A percentile compares a stretch with the other conserved stretches of the same genome.
These are phyloP conservation scores for Leptinotarsa lineolata DNA, from an alignment of 1,140 invertebrate genomes.

Conservation along the genomic window DNA sequence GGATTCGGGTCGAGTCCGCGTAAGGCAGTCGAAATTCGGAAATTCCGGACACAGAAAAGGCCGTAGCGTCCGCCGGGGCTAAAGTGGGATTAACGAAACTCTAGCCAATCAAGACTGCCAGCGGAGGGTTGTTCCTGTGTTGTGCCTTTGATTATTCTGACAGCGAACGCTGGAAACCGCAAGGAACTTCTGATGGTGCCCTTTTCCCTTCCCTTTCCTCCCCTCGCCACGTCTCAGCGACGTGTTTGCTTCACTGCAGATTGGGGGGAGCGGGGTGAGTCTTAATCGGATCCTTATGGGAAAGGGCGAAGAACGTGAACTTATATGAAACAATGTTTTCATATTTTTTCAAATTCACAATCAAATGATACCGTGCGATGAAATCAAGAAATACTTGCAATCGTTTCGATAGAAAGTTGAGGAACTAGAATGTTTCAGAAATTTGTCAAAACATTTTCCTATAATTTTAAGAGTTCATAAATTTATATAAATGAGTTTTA, in stretches of 20 bases:
- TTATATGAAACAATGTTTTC: no score
- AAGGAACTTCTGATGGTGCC: constrained; percentile 22
- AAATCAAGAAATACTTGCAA: no score
- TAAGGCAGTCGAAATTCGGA: constrained; percentile 36
- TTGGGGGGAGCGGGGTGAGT: neutral
- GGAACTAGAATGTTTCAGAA: no score
- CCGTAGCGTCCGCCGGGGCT: constrained; percentile 50
- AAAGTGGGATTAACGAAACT: constrained; percentile 54
- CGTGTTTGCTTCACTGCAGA: neutral
- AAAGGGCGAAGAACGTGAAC: neutral
- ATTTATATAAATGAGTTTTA: no score
- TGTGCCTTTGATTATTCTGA: constrained; percentile 32
- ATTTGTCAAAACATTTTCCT: no score
- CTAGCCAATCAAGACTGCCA: constrained; percentile 53
- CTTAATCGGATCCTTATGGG: neutral
- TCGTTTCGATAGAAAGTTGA: no score
- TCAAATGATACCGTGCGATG: no score
- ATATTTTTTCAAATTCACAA: no score
- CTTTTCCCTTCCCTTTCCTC: neutral
- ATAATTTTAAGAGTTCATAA: no score
- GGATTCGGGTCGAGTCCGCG: constrained; percentile 45
- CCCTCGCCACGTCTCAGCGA: neutral
- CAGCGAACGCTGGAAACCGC: constrained; percentile 24
- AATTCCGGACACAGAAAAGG: constrained; percentile 14
- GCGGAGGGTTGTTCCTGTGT: constrained; percentile 21